phyloP scores from a whole-genome alignment of 2,113 vertebrate genomes.

The Corythoichthys intestinalis region DNA sequence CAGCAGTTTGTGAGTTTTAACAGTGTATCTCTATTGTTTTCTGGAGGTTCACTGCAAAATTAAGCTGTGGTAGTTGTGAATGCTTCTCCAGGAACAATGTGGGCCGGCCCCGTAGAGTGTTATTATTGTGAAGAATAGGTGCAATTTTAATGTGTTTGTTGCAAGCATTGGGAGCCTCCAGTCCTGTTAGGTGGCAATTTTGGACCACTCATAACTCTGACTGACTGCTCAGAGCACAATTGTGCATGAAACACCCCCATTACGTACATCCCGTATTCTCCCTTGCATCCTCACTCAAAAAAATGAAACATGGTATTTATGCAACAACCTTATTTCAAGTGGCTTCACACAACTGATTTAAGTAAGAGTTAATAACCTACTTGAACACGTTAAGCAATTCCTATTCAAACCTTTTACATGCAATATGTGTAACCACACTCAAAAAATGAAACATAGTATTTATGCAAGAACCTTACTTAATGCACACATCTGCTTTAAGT shows the following conservation, averaged over 20 bases:
- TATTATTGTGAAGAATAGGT: constrained; percentile 42
- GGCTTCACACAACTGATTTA: no score
- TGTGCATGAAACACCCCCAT: constrained; percentile 15
- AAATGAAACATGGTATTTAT: no score
- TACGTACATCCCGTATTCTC: not conserved
- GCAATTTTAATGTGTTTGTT: constrained; percentile 33
- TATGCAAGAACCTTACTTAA: no score
- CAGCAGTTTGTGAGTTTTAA: constrained; percentile 3
- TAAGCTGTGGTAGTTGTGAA: not conserved
- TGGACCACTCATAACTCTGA: constrained; percentile 13
- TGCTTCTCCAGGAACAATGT: constrained; percentile 14
- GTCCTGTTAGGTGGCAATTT: constrained; percentile 8
- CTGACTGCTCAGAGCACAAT: constrained; percentile 20
- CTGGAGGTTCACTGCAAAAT: constrained; percentile 6
- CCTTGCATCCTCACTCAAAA: constrained; percentile 7
- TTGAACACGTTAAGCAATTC: no score
- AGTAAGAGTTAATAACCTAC: no score
- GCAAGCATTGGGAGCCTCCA: constrained; percentile 7
- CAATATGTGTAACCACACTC: no score
- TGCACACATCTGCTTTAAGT: no score
- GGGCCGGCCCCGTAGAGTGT: constrained; percentile 16
- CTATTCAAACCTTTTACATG: no score
- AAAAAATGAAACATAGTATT: no score
- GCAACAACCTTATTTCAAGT: no score
- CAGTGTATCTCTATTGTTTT: not conserved